These are phyloP conservation scores for Alosa alosa DNA, from an alignment of 2,113 vertebrate genomes.

Conservation along the genomic window DNA sequence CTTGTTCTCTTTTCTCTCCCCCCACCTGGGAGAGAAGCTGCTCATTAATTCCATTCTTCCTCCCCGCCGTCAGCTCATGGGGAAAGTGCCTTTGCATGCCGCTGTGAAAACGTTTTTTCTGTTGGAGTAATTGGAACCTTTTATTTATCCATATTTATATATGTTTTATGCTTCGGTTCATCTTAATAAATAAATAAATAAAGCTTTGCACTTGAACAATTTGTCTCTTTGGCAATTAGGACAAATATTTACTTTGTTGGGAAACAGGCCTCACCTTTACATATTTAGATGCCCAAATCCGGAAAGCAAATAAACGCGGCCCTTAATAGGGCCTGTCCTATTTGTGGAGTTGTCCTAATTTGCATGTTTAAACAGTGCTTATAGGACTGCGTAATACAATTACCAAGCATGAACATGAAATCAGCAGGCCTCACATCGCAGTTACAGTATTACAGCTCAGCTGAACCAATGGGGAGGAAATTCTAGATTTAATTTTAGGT, in stretches of 20 bases:
- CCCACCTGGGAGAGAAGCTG: conserved; percentile 45
- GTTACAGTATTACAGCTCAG: conserved; percentile 37
- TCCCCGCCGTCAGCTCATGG: conserved; percentile 48
- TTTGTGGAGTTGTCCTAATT: conserved; percentile 51
- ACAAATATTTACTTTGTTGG: conserved; percentile 45
- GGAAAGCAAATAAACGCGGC: not conserved
- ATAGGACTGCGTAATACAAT: conserved; percentile 55
- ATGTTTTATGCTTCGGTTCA: conserved; percentile 42
- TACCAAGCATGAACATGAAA: conserved; percentile 42
- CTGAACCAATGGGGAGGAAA: conserved; percentile 41
- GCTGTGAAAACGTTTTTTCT: conserved; percentile 33
- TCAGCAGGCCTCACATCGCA: conserved; percentile 13
- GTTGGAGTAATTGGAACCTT: conserved; percentile 45
- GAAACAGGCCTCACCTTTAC: conserved; percentile 29
- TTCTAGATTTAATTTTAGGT: conserved; percentile 41
- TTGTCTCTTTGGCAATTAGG: conserved; percentile 48
- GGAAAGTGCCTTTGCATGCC: conserved; percentile 54
- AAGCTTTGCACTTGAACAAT: conserved; percentile 43
- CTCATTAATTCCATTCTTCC: conserved; percentile 57
- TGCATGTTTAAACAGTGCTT: conserved; percentile 59
- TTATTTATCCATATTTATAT: conserved; percentile 47
- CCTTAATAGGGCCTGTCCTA: conserved; percentile 32
- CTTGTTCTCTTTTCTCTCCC: not conserved
- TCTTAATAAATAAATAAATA: conserved; percentile 42
- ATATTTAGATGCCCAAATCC: conserved; percentile 35